Evolutionary conservation across 1,140 invertebrate genomes (phyloP).

Genomic region (Phymorhynchus buccinoides): DNA sequence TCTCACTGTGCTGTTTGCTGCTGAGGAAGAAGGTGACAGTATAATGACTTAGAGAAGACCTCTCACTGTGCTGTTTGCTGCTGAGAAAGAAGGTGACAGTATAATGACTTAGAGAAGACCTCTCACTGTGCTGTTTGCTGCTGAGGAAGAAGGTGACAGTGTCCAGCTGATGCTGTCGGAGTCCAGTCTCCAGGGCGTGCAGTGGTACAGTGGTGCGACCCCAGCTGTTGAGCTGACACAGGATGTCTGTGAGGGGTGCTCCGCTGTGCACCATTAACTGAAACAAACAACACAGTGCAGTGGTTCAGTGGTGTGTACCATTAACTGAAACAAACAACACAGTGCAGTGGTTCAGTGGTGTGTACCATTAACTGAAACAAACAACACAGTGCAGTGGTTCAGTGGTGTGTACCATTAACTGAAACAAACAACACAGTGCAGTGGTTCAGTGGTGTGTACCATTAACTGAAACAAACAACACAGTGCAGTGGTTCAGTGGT

Average conservation of each 20-base stretch:
- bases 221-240: slow-evolving; percentile 69
- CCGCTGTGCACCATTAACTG: slow-evolving; percentile 69
- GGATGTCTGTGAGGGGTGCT: slow-evolving; percentile 59
- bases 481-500: no score
- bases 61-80: background rate
- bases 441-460: no score
- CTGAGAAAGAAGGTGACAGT: no score
- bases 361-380: no score
- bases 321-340: no score
- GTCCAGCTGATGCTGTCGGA: slow-evolving; percentile 72
- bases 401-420: no score
- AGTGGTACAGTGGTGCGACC: slow-evolving; percentile 65
- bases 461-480: no score
- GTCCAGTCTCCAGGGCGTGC: slow-evolving; percentile 63
- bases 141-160: slow-evolving; percentile 72
- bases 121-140: slow-evolving; percentile 71
- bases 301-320: no score
- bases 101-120: slow-evolving; percentile 41
- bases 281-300: slow-evolving; percentile 20
- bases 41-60: background rate
- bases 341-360: no score
- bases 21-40: no score
- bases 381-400: no score
- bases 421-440: no score
- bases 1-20: background rate